phyloP scores from a whole-genome alignment of 2,888 invertebrate genomes.

The Meghimatium bilineatum region DNA sequence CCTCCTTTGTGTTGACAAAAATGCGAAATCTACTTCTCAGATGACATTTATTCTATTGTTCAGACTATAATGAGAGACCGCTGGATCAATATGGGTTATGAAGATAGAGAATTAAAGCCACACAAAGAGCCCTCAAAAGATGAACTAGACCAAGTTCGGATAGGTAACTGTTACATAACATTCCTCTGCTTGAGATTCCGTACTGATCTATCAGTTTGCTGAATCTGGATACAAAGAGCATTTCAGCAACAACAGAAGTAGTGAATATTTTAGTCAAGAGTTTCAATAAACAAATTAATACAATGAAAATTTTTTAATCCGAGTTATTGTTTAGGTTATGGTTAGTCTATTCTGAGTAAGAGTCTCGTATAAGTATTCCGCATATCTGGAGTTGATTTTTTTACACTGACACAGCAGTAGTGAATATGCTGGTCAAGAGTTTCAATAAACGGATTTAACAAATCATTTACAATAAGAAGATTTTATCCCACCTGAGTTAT shows the following conservation, averaged over 20 bases:
- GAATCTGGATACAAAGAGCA: constrained; percentile 21
- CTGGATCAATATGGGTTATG: constrained; percentile 99
- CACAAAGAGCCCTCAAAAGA: constrained; percentile 85
- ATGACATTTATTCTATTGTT: constrained; percentile 56
- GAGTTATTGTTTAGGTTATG: no score
- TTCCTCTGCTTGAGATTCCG: constrained; percentile 32
- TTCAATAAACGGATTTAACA: no score
- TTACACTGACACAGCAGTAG: no score
- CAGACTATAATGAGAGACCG: constrained; percentile 90
- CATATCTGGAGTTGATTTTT: no score
- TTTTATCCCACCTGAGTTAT: no score
- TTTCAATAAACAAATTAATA: no score
- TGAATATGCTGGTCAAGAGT: background rate
- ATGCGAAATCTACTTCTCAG: constrained; percentile 34
- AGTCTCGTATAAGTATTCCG: no score
- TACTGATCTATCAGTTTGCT: constrained; percentile 20
- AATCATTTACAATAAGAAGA: no score
- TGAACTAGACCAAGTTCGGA: constrained; percentile 69
- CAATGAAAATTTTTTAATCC: no score
- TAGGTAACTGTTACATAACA: constrained; percentile 70
- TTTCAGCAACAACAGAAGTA: constrained; percentile 7
- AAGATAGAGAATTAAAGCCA: constrained; percentile 97
- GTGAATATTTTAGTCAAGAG: background rate
- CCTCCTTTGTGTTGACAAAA: constrained; percentile 33
- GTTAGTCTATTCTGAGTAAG: no score